phyloP scores from a whole-genome alignment of 1,140 invertebrate species.

The Oscheius sp. region DNA sequence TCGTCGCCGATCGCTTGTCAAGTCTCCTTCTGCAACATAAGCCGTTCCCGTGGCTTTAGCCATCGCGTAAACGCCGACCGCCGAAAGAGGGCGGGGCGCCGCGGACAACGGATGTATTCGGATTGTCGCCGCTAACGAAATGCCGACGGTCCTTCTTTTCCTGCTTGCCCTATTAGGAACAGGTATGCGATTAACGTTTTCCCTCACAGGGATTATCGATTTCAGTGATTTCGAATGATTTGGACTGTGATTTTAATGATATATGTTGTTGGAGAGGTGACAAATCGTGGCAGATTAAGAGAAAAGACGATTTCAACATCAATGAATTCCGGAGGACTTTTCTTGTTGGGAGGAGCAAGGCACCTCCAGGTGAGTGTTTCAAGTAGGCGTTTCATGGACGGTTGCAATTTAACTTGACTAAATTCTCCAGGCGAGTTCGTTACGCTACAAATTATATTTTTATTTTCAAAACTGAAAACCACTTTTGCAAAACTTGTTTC shows the following conservation, averaged over 20 bases:
- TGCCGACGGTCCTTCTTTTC: neutral
- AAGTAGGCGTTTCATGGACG: too few relatives aligned
- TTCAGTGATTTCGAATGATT: neutral
- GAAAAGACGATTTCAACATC: neutral
- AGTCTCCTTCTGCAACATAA: too few relatives aligned
- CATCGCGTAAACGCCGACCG: neutral
- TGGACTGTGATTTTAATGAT: neutral
- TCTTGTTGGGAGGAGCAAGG: neutral
- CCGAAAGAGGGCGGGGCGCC: neutral
- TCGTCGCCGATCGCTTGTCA: too few relatives aligned
- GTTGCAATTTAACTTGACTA: too few relatives aligned
- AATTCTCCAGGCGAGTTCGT: too few relatives aligned
- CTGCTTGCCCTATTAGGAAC: neutral
- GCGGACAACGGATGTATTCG: too few relatives aligned
- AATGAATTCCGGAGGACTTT: neutral
- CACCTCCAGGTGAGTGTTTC: neutral
- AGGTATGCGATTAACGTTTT: neutral
- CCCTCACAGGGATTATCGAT: neutral
- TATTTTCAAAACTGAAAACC: neutral
- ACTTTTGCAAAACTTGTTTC: neutral
- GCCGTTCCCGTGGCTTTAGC: neutral
- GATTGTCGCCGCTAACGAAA: neutral
- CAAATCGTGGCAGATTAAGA: neutral
- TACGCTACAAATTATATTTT: neutral
- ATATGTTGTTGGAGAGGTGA: neutral